These are phyloP conservation scores for Lepidochitona cinerea DNA, from an alignment of 2,888 invertebrate species.

Conservation along the genomic window DNA sequence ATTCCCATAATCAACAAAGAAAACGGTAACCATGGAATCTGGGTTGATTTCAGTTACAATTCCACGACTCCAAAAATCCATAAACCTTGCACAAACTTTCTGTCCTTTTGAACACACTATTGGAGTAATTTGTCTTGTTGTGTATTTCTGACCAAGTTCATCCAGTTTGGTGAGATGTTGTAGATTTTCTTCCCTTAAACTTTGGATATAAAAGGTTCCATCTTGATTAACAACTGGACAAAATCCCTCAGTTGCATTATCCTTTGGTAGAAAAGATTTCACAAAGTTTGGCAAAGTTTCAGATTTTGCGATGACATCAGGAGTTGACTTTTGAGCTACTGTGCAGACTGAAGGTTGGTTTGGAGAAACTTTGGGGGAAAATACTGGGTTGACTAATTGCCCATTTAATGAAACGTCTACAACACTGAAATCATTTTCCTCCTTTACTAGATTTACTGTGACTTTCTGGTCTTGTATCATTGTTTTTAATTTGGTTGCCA, in stretches of 20 bases:
- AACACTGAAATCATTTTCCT: too few species aligned
- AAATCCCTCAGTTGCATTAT: neutral
- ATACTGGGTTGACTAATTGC: neutral
- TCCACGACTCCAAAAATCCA: neutral
- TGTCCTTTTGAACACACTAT: neutral
- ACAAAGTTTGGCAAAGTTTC: too few species aligned
- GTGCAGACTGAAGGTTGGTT: neutral
- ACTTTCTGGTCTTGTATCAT: too few species aligned
- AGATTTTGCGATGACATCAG: too few species aligned
- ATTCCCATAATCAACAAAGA: neutral
- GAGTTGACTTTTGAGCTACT: too few species aligned
- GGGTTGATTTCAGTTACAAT: neutral
- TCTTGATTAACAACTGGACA: neutral
- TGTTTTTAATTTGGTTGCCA: too few species aligned
- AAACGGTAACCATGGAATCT: neutral
- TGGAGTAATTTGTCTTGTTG: too few species aligned
- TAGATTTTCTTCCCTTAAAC: neutral
- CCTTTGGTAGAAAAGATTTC: too few species aligned
- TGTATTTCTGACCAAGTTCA: neutral
- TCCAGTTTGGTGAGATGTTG: neutral
- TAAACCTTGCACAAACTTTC: neutral
- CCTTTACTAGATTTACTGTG: too few species aligned
- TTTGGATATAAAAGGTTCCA: neutral
- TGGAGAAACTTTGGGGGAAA: neutral
- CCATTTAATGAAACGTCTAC: too few species aligned